phyloP scores from a whole-genome alignment of 2,113 vertebrate genomes.

The Cephalopterus ornatus region DNA sequence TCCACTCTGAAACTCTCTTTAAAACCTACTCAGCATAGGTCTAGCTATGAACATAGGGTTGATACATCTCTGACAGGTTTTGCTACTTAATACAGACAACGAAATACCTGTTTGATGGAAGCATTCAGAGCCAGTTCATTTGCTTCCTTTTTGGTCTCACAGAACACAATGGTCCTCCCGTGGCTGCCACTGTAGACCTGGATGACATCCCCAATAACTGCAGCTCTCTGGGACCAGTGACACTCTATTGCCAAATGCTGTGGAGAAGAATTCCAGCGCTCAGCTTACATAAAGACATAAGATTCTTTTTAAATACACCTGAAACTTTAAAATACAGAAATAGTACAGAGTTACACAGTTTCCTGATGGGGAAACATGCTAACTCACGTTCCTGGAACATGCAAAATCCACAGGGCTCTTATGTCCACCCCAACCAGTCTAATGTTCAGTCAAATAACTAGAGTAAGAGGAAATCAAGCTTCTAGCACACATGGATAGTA shows the following conservation, averaged over 20 bases:
- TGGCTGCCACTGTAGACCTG: constrained; percentile 93
- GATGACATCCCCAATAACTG: constrained; percentile 89
- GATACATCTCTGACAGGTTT: neutral
- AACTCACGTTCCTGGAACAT: rapidly evolving
- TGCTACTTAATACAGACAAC: neutral
- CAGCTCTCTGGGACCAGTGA: constrained; percentile 91
- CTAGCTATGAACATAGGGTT: neutral
- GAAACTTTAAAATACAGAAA: neutral
- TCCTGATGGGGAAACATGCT: neutral
- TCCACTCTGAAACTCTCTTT: neutral
- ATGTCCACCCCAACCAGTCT: neutral
- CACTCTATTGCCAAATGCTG: constrained; percentile 94
- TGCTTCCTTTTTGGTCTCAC: constrained; percentile 94
- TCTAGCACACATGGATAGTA: neutral
- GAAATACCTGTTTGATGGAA: constrained; percentile 91
- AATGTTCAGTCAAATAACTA: neutral
- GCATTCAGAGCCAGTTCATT: constrained; percentile 88
- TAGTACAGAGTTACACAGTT: neutral
- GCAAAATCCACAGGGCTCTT: neutral
- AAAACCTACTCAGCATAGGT: neutral
- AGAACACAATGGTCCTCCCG: constrained; percentile 90
- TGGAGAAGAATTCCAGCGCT: neutral
- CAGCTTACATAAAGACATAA: neutral
- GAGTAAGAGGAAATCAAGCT: neutral
- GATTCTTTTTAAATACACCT: neutral